Evolutionary conservation across 1,140 invertebrate genomes (phyloP), one percentile per base, ranked within the genome.

Genomic region (Lepidurus apus): DNA sequence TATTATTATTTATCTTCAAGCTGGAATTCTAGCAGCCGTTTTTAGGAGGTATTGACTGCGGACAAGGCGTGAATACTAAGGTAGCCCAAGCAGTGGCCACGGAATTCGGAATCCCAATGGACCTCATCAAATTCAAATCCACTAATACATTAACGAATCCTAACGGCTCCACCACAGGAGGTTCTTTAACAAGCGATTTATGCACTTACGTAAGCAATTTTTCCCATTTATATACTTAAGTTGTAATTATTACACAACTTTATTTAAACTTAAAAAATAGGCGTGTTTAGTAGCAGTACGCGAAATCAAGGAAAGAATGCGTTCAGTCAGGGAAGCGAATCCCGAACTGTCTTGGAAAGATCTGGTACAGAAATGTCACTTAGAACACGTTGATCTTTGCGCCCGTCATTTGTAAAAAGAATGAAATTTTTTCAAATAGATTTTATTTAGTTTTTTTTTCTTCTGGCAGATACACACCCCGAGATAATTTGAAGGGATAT

Each of bases 11-110:
- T 65, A n/a, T 65, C 17, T n/a, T n/a, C 7, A 65, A 7, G 17
- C 53, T 65, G 21, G 17, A 47, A 47, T 17, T 34, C 34, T 34
- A 34, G 34, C 34, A 34, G 34, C 34, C 34, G 2, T 34, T 34
- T 4, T 34, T 34, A 65, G 53, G 90, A 76, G 93, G 93, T 43
- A 89, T 94, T 65, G 94, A 96, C 88, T 91, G 92, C 85, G 94
- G 94, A 10, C 94, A 95, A 87, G 94, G 94, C 1, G 89, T 95
- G 74, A 93, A 91, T 79, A 90, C 89, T 0, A 91, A 79, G 74
- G 82, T 83, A n/a, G 81, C 80, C 9, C 85, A 86, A 80, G 84
- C 84, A 13, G 82, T 81, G 80, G 85, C 85, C 8, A 82, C 82
- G 80, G 83, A 84, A 78, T 76, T 86, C 1, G 84, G 82, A 7